Base-by-base conservation (phyloP, 2,797 vertebrate species). In the Eremophila alpestris region DNA sequence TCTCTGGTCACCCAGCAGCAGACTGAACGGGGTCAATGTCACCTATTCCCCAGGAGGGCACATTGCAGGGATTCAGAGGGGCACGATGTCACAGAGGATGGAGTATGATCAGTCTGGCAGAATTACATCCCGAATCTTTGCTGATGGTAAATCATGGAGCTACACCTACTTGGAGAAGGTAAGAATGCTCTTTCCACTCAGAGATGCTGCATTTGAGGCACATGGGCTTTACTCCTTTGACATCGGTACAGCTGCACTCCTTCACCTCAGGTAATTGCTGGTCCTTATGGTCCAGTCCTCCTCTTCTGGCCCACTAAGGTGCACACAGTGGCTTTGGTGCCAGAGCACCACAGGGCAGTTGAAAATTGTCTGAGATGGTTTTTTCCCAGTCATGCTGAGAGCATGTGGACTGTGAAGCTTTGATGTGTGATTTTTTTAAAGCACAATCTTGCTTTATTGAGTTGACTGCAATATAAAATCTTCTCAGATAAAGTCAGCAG, bases 131-230 rank as follows among this genome's bases (percentile, higher is more conserved):
- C 98, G 99, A 96, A 99, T 99, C 94, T 99, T 99, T 87, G 99
- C 99, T 4, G 99, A 99, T 60, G 99, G 99, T 22, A 99, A 99
- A 96, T 99, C 99, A 0, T 99, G 99, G 99, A 99, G 98, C 97
- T 99, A 99, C 98, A 99, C 99, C 2, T 99, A 99, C 89, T 98
- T 99, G 51, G 99, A 99, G 96, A 99, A 99, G 98, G 99, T 99
- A 97, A 75, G 93, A 85, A 65, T 14, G 32, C 34, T 59, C 60
- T 36, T 49, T 38, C 11, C 0, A 0, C 26, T 52, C 30, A 52
- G 64, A 75, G 23, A 10, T 13, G 17, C 17, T 38, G 16, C 15
- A 7, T 68, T 78, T 76, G 46, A 51, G 40, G 22, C 36, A 64
- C 49, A 29, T 18, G 27, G 9, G 14, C 48, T 94, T 88, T 83